Percentiles rank a stretch among this genome's conserved stretches.
Evolutionary conservation across 1,140 invertebrate genomes (phyloP).

Genomic region (Lepidurus arcticus): DNA sequence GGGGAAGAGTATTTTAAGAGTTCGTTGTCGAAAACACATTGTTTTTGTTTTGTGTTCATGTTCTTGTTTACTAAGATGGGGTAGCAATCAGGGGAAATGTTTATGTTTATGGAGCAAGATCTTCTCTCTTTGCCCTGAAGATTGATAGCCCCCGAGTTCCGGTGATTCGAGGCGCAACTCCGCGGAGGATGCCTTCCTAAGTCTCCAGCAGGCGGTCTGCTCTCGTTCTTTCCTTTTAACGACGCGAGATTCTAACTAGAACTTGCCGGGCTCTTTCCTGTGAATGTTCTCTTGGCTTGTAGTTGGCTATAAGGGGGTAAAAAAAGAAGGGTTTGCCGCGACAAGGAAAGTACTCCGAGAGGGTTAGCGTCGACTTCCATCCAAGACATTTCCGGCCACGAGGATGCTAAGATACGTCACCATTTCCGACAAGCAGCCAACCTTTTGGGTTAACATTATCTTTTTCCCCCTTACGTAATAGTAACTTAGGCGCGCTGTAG

Average conservation of each 20-base stretch:
- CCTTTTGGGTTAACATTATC: constrained; percentile 11
- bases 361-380: constrained; percentile 20
- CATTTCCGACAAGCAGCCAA: constrained; percentile 12
- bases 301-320: constrained; percentile 11
- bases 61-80: neutral
- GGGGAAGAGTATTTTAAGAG: too few species aligned
- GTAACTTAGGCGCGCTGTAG: neutral
- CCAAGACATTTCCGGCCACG: constrained; percentile 20
- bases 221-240: neutral
- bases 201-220: neutral
- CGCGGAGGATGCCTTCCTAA: neutral
- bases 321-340: neutral
- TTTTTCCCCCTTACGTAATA: neutral
- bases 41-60: neutral
- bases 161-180: constrained; percentile 6
- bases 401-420: constrained; percentile 14
- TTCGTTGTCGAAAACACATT: too few species aligned
- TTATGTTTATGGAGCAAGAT: neutral
- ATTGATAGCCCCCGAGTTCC: constrained; percentile 10
- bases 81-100: neutral
- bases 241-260: neutral
- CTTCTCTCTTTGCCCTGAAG: neutral
- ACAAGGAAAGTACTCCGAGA: constrained; percentile 18
- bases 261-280: neutral
- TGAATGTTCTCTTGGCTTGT: neutral